Conservation (phyloP, 1,140 invertebrate species). For the Trichogramma pretiosum region DNA sequence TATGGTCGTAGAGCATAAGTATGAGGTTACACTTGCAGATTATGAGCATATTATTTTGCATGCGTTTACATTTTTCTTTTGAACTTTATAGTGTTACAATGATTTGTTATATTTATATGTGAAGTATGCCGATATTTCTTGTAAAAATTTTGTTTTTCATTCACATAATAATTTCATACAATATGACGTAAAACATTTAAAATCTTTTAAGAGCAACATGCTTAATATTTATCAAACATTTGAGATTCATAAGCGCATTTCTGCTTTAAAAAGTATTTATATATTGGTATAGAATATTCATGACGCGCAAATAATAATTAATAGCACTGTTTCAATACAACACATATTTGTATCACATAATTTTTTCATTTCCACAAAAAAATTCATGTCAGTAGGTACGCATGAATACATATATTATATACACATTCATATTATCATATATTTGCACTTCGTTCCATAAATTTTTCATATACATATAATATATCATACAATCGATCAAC, state of each 20-base stretch:
- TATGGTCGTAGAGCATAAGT: too few species aligned
- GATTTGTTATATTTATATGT: constrained; percentile 1
- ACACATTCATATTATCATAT: too few species aligned
- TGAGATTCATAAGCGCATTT: constrained; percentile 17
- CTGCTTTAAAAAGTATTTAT: constrained; percentile 11
- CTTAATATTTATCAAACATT: constrained; percentile 13
- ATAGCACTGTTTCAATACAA: constrained; percentile 2
- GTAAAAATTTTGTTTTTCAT: constrained; percentile 5
- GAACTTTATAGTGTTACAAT: constrained; percentile 9
- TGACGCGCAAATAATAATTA: constrained; percentile 12
- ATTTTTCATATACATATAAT: constrained; percentile 17
- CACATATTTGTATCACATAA: constrained; percentile 7
- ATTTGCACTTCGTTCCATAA: constrained; percentile 15
- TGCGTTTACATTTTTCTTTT: constrained; percentile 20
- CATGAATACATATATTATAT: too few species aligned
- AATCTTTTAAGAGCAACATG: constrained; percentile 6
- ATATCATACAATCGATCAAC: too few species aligned
- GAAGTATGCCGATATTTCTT: too few species aligned
- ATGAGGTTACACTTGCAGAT: too few species aligned
- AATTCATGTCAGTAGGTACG: constrained; percentile 16
- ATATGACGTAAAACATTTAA: too few species aligned
- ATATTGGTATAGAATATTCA: constrained; percentile 19
- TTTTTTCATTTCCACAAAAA: constrained; percentile 15
- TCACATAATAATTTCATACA: too few species aligned
- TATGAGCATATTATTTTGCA: constrained; percentile 27